Conservation (phyloP, 2,888 invertebrate species). For the Hirtodrosophila duncani region DNA sequence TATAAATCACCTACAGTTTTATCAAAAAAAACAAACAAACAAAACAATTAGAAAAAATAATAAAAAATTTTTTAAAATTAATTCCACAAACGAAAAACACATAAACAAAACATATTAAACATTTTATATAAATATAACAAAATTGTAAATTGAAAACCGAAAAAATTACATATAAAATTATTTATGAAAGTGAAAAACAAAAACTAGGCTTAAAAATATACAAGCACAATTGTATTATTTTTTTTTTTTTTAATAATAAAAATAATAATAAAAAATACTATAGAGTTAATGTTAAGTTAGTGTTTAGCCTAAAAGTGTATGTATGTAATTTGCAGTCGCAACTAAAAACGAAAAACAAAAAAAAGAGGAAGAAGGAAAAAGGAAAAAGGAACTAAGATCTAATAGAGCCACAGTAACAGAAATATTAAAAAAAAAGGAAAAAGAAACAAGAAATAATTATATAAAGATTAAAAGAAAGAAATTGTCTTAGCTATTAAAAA, state of each 20-base stretch:
- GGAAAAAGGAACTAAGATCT: constrained; percentile 12
- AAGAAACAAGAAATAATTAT: constrained; percentile 21
- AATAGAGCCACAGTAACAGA: constrained; percentile 5
- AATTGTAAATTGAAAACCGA: constrained; percentile 55
- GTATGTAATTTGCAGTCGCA: constrained; percentile 54
- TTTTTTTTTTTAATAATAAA: too few relatives aligned
- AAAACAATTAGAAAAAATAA: constrained; percentile 20
- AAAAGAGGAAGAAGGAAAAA: constrained; percentile 22
- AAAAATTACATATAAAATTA: constrained; percentile 12
- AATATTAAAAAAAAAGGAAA: constrained; percentile 11
- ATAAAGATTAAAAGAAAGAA: constrained; percentile 21
- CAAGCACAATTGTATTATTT: too few relatives aligned
- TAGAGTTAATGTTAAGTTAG: constrained; percentile 10
- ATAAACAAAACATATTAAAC: constrained; percentile 31
- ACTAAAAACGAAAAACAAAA: constrained; percentile 36
- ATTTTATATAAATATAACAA: constrained; percentile 68
- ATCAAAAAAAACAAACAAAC: neutral
- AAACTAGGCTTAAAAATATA: constrained; percentile 16
- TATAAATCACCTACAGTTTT: neutral
- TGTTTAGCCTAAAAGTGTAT: constrained; percentile 19
- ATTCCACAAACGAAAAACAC: too few relatives aligned
- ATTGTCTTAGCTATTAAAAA: constrained; percentile 22
- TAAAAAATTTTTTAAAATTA: constrained; percentile 26
- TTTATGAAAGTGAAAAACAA: constrained; percentile 12
- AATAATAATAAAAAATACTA: constrained; percentile 2